Evolutionary conservation across 2,113 vertebrate species (phyloP), one percentile per base, ranked within the genome.

Genomic region (Cheilinus undulatus): DNA sequence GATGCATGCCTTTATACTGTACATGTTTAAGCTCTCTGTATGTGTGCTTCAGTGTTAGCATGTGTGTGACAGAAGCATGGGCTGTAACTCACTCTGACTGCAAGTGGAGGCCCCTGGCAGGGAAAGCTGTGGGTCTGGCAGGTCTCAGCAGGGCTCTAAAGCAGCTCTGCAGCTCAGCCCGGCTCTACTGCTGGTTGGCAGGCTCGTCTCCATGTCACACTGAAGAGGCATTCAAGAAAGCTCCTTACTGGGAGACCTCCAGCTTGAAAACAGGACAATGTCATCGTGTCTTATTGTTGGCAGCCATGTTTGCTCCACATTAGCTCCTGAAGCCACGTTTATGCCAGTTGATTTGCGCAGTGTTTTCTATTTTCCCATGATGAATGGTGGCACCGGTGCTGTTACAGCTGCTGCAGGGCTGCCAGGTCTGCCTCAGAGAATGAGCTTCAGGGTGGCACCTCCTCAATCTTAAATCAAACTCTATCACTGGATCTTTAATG

Each of bases 31-130:
- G 27, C 48, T 62, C 22, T 70, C n/a, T 24, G 46, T 23, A 45
- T 82, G 45, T 53, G 54, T 65, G 69, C 56, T 74, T n/a, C 8
- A 56, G 58, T 63, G 60, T 65, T 53, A 36, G 57, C 54, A 19
- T 36, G 60, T 61, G 74, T 64, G 83, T 73, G 63, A 84, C 28
- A 48, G 70, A 24, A 65, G 34, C 66, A 28, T 51, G 59, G 63
- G 70, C 62, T 81, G 78, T 88, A 78, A 89, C 78, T 91, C 82
- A 83, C 82, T 65, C 59, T 78, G 85, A 80, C 76, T 81, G 72
- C 3, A 32, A 70, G 79, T 70, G 17, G 73, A 73, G 78, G 82
- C 72, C 69, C 61, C 59, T 79, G 79, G 84, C 79, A 78, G 83
- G 69, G 67, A 46, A 54, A 57, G 42, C 71, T 71, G 75, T 58